A percentile compares a stretch with the other conserved stretches of the same genome.
These are phyloP conservation scores for Drosophila mettleri DNA, from an alignment of 2,888 invertebrate genomes.

Conservation along the genomic window DNA sequence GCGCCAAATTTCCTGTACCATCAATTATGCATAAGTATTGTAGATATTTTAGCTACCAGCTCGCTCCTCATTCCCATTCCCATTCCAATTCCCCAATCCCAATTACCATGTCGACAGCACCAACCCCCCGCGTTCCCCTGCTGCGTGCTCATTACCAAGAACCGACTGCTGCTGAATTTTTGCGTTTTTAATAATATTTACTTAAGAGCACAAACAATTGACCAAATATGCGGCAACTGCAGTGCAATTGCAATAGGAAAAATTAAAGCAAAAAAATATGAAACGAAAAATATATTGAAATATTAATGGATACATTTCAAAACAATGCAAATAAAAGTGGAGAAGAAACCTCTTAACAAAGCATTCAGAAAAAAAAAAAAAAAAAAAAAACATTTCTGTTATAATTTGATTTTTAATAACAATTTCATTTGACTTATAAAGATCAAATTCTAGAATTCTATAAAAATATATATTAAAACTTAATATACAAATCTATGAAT, in stretches of 20 bases:
- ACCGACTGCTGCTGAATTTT: slow-evolving; percentile 50
- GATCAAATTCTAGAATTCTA: not conserved
- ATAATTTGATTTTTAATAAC: not conserved
- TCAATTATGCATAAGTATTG: slow-evolving; percentile 72
- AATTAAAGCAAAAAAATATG: slow-evolving; percentile 12
- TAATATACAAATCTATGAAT: too few species aligned
- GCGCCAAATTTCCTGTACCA: slow-evolving; percentile 73
- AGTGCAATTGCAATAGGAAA: slow-evolving; percentile 45
- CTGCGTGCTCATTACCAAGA: slow-evolving; percentile 1
- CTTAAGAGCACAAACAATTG: slow-evolving; percentile 76
- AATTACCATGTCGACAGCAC: slow-evolving; percentile 4
- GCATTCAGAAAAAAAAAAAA: not conserved
- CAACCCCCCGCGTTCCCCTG: not conserved
- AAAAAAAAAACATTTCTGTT: not conserved
- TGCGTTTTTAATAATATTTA: slow-evolving; percentile 80
- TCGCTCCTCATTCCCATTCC: not conserved
- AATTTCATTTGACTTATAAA: not conserved
- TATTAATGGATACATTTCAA: slow-evolving; percentile 46
- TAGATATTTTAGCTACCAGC: slow-evolving; percentile 48
- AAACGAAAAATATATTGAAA: slow-evolving; percentile 38
- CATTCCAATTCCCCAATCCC: slow-evolving; percentile 5
- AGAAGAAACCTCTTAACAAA: slow-evolving; percentile 27
- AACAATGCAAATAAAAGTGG: slow-evolving; percentile 67
- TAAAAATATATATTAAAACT: not conserved
- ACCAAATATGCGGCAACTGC: slow-evolving; percentile 62